Percentiles rank a stretch among this genome's conserved stretches.
Conservation (phyloP, 2,797 vertebrate genomes). For the Heterohyrax brucei region DNA sequence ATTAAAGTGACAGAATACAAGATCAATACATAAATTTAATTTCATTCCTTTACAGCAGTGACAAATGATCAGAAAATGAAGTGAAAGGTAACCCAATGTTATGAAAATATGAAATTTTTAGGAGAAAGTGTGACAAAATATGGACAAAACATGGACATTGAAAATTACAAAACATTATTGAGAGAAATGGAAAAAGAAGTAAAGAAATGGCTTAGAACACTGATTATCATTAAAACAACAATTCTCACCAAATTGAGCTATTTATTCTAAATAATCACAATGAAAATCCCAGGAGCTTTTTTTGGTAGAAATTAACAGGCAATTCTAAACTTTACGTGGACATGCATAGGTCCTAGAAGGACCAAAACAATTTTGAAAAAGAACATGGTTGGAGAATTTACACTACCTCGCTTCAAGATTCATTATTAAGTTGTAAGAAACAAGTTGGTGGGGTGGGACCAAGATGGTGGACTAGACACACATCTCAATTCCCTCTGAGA, state of each 20-base stretch:
- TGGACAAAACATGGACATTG: background rate
- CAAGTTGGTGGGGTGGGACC: too few species aligned
- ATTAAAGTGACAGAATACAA: too few species aligned
- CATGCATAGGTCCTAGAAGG: background rate
- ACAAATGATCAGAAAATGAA: too few species aligned
- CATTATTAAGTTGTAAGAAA: background rate
- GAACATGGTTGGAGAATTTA: background rate
- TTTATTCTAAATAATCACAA: background rate
- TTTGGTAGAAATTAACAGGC: background rate
- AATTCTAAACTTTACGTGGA: background rate
- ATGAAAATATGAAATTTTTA: background rate
- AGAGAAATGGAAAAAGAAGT: background rate
- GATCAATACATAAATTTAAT: too few species aligned
- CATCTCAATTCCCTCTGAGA: too few species aligned
- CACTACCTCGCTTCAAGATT: background rate
- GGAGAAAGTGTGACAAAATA: background rate
- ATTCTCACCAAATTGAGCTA: background rate
- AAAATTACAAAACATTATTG: background rate
- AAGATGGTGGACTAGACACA: too few species aligned
- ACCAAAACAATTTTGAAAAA: background rate
- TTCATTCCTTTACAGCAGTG: too few species aligned
- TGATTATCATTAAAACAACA: background rate
- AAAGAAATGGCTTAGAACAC: background rate
- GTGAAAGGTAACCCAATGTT: too few species aligned
- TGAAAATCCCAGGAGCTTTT: background rate